Percentiles rank a stretch among this genome's conserved stretches.
These are phyloP conservation scores for Epizoanthus ramosus DNA, from an alignment of 92 coral and sea anemone genomes.

Conservation along the genomic window DNA sequence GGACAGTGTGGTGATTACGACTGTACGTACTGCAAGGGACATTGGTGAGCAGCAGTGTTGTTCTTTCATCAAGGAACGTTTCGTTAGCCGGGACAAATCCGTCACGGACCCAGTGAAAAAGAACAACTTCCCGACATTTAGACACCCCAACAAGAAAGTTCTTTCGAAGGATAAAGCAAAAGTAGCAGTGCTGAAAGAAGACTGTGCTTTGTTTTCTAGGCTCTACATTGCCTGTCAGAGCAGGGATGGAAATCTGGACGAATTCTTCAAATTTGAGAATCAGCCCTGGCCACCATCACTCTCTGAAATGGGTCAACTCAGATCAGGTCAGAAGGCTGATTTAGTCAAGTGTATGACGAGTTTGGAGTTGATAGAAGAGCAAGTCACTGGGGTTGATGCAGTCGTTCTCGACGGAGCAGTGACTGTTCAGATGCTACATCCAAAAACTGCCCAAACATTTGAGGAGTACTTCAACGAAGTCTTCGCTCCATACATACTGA, in stretches of 20 bases:
- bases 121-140: conserved; percentile 44
- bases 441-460: conserved; percentile 57
- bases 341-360: conserved; percentile 51
- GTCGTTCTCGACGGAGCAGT: conserved; percentile 66
- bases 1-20: conserved; percentile 48
- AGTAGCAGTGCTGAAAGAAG: conserved; percentile 53
- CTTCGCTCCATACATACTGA: conserved; percentile 60
- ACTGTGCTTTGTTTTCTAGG: conserved; percentile 60
- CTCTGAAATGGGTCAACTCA: conserved; percentile 54
- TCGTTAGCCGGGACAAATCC: conserved; percentile 44
- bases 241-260: conserved; percentile 52
- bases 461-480: conserved; percentile 52
- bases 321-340: conserved; percentile 67
- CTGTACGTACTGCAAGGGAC: conserved; percentile 41
- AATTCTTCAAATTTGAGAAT: conserved; percentile 62
- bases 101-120: conserved; percentile 43
- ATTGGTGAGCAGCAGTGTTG: conserved; percentile 59
- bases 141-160: conserved; percentile 14
- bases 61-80: conserved; percentile 56
- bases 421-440: conserved; percentile 57
- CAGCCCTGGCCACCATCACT: conserved; percentile 67
- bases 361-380: not conserved
- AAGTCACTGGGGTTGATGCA: conserved; percentile 33
- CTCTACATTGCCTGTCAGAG: conserved; percentile 59
- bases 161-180: conserved; percentile 61